These are phyloP conservation scores for Galemys pyrenaicus DNA, from an alignment of 2,113 vertebrate species.

Conservation along the genomic window DNA sequence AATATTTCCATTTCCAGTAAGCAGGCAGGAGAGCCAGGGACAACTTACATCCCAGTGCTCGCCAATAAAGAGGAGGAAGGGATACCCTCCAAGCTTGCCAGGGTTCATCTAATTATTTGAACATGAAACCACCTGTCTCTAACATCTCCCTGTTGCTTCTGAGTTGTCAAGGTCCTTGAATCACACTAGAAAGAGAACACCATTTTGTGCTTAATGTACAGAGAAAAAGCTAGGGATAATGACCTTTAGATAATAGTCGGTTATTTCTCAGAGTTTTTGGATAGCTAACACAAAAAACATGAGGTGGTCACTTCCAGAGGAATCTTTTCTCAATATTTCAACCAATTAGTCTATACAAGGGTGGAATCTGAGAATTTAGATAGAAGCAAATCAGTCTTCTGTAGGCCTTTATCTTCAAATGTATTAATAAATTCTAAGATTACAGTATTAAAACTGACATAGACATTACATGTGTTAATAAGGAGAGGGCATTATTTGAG, in stretches of 20 bases:
- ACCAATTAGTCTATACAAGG: neutral
- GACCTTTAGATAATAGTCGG: neutral
- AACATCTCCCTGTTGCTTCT: neutral
- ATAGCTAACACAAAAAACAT: slow-evolving; percentile 21
- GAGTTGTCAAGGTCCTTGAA: neutral
- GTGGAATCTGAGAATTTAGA: slow-evolving; percentile 50
- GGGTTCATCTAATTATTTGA: slow-evolving; percentile 15
- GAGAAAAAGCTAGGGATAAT: slow-evolving; percentile 24
- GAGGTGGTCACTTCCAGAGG: slow-evolving; percentile 25
- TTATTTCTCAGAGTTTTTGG: slow-evolving; percentile 28
- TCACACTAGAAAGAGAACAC: slow-evolving; percentile 32
- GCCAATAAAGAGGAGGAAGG: slow-evolving; percentile 41
- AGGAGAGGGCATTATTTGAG: slow-evolving; percentile 26
- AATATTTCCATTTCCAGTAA: neutral
- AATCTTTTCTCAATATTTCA: slow-evolving; percentile 38
- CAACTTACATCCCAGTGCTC: neutral
- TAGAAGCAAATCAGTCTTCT: slow-evolving; percentile 47
- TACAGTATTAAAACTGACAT: slow-evolving; percentile 6
- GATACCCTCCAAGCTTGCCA: neutral
- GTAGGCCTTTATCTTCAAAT: slow-evolving; percentile 42
- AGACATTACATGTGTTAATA: neutral
- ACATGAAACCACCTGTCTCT: neutral
- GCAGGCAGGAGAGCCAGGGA: neutral
- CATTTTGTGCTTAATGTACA: slow-evolving; percentile 12
- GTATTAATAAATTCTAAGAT: slow-evolving; percentile 19